phyloP scores from a whole-genome alignment of 1,140 invertebrate species.

The Ctenoplectra terminalis region DNA sequence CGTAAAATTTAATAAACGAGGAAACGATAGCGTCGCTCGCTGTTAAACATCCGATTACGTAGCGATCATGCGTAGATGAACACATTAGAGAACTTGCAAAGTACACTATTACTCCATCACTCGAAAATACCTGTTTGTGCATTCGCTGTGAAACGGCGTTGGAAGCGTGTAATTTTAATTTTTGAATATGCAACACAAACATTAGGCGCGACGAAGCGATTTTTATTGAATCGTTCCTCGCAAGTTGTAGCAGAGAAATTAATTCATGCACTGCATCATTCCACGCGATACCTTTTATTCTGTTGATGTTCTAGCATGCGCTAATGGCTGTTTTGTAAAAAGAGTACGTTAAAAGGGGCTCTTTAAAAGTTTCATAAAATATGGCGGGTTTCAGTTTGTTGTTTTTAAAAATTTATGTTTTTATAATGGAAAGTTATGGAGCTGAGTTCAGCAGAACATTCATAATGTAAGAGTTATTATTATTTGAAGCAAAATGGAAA shows the following conservation, averaged over 20 bases:
- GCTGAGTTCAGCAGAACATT: too few relatives aligned
- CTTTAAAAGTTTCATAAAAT: background rate
- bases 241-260: background rate
- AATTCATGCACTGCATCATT: background rate
- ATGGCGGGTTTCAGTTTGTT: background rate
- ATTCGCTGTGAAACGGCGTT: too few relatives aligned
- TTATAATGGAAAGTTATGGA: background rate
- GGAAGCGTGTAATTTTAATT: conserved; percentile 1
- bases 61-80: too few relatives aligned
- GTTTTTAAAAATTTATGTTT: background rate
- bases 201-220: background rate
- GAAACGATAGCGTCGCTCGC: too few relatives aligned
- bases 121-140: background rate
- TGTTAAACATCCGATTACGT: too few relatives aligned
- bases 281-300: background rate
- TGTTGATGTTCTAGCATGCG: background rate
- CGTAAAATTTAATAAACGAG: too few relatives aligned
- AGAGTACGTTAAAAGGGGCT: too few relatives aligned
- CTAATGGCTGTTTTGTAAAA: background rate
- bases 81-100: background rate
- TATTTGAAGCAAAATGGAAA: too few relatives aligned
- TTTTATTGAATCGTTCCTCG: background rate
- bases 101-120: background rate
- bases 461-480: too few relatives aligned
- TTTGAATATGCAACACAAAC: conserved; percentile 7